A percentile compares a stretch with the other conserved stretches of the same genome.
phyloP scores from a whole-genome alignment of 92 coral and sea anemone genomes.

The Porites rus region DNA sequence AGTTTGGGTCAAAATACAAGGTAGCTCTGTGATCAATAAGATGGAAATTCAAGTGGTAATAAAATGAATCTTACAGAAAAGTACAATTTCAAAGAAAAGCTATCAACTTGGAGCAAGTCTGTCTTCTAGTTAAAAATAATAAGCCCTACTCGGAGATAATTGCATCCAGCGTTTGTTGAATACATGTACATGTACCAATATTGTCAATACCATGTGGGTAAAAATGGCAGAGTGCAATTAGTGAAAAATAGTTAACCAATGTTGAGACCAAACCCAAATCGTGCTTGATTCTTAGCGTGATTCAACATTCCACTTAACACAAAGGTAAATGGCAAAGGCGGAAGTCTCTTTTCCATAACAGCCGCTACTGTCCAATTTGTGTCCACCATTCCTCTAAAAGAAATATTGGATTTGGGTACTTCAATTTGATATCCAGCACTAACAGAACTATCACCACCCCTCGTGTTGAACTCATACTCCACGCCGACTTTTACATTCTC shows the following conservation, averaged over 20 bases:
- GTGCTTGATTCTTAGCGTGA: slow-evolving; percentile 89
- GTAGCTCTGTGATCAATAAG: neutral
- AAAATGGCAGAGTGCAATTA: neutral
- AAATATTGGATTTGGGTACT: slow-evolving; percentile 96
- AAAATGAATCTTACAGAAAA: too few relatives aligned
- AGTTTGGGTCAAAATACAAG: neutral
- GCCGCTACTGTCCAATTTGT: slow-evolving; percentile 99
- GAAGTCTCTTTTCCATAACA: slow-evolving; percentile 96
- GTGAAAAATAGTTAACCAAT: slow-evolving; percentile 64
- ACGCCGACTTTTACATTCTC: slow-evolving; percentile 99
- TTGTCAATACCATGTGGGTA: neutral
- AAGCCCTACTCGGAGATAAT: neutral
- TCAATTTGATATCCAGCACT: slow-evolving; percentile 96
- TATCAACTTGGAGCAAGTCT: neutral
- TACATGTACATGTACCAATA: neutral
- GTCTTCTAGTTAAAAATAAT: neutral
- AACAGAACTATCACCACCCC: slow-evolving; percentile 91
- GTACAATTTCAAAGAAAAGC: too few relatives aligned
- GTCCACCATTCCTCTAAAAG: slow-evolving; percentile 97
- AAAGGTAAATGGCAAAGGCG: slow-evolving; percentile 93
- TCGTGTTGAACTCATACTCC: slow-evolving; percentile 94
- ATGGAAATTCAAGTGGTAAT: too few relatives aligned
- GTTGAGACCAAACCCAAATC: slow-evolving; percentile 95
- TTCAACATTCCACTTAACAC: slow-evolving; percentile 93
- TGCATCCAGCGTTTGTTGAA: neutral